Evolutionary conservation across 2,888 invertebrate species (phyloP), one percentile per base, ranked within the genome.

Genomic region (Nomada flava): DNA sequence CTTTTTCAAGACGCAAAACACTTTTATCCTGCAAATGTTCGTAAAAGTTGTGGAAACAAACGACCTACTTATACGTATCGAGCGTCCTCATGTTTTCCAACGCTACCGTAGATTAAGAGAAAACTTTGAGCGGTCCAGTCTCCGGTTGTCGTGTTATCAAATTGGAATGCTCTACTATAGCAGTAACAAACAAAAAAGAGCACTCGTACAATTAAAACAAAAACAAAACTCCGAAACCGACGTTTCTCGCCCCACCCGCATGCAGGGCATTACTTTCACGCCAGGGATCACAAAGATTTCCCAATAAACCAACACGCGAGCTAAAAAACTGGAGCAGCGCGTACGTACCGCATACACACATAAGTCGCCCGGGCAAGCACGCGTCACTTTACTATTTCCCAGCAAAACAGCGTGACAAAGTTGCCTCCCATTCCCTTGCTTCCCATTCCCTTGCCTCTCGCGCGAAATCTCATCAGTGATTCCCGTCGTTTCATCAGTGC

Each of bases 401-500:
- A 50, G 50, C n/a, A 11, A 18, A 50, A 11, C 50, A 65, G 26
- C 18, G 50, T 26, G 26, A 11, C 64, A 26, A 50, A 50, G 64
- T 59, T 59, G 26, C 29, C 3, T 15, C 29, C n/a, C 11, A 5
- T 47, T 11, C 42, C 47, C 47, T 47, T 50, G 63, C 26, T n/a
- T 15, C 29, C n/a, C 11, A 5, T 47, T 11, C 42, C 47, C 47
- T 47, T 50, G 63, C 26, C 26, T 23, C 26, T 18, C 47, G 50
- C 47, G 47, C 47, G 47, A 64, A 64, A 50, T 64, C 64, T 64
- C 64, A 65, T 26, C 64, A 65, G 26, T 26, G 50, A 65, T 50
- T 65, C 50, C 26, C 64, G 50, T 5, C 11, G 50, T 50, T 42
- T 42, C 47, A 29, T 50, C 64, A 18, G 50, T 13, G 5, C 26